Percentiles rank a stretch among this genome's conserved stretches.
phyloP scores from a whole-genome alignment of 2,113 vertebrate genomes.

The Entelurus aequoreus region DNA sequence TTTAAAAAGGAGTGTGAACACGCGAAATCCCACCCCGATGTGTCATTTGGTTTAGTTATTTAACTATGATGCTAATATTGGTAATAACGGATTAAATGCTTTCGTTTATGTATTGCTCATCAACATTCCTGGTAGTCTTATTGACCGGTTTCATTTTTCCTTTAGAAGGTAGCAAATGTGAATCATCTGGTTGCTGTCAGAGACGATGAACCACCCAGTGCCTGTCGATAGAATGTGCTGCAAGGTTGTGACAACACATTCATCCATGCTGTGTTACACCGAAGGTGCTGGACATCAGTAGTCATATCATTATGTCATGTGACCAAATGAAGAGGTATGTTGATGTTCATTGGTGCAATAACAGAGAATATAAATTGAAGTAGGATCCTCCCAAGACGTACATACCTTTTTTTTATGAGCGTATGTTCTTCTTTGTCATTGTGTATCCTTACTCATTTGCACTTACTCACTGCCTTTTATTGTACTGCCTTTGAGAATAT shows the following conservation, averaged over 20 bases:
- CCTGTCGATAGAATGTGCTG: slow-evolving; percentile 68
- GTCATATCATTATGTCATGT: slow-evolving; percentile 17
- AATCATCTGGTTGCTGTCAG: slow-evolving; percentile 73
- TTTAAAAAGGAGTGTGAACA: too few relatives aligned
- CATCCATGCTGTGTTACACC: too few relatives aligned
- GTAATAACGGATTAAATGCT: too few relatives aligned
- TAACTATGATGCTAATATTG: too few relatives aligned
- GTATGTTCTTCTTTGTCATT: not conserved
- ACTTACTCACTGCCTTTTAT: too few relatives aligned
- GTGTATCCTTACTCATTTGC: too few relatives aligned
- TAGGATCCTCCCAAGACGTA: too few relatives aligned
- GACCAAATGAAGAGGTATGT: slow-evolving; percentile 41
- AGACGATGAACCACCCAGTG: slow-evolving; percentile 75
- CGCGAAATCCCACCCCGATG: too few relatives aligned
- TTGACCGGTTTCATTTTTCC: slow-evolving; percentile 4
- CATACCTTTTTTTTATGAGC: slow-evolving; percentile 1
- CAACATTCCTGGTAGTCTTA: too few relatives aligned
- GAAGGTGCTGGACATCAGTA: slow-evolving; percentile 38
- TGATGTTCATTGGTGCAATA: slow-evolving; percentile 18
- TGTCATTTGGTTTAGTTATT: too few relatives aligned
- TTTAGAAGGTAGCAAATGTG: slow-evolving; percentile 55
- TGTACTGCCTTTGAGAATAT: too few relatives aligned
- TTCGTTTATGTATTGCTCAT: not conserved
- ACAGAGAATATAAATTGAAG: not conserved
- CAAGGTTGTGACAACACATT: too few relatives aligned